phyloP scores from a whole-genome alignment of 1,140 invertebrate genomes.

The Eurosta solidaginis region DNA sequence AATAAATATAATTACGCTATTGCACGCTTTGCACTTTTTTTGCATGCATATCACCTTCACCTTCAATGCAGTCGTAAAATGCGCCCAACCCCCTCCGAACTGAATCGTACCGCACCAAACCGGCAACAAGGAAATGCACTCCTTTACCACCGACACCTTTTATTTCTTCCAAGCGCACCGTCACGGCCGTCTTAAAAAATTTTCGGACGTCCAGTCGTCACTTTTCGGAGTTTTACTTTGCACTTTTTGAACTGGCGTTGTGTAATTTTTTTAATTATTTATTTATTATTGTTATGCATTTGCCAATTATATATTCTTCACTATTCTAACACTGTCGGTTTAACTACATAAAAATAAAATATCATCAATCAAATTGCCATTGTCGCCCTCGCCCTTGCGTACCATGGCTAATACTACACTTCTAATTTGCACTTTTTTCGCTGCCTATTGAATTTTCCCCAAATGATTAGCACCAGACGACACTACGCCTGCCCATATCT shows the following conservation, averaged over 20 bases:
- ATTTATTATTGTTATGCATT: not conserved
- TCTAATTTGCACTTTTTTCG: constrained; percentile 1
- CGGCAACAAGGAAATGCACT: not conserved
- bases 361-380: not conserved
- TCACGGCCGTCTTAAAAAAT: constrained; percentile 1
- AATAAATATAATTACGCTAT: not conserved
- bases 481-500: not conserved
- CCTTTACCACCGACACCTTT: too few species aligned
- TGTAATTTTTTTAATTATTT: not conserved
- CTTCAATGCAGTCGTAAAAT: not conserved
- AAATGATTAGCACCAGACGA: not conserved
- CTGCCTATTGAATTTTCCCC: constrained; percentile 21
- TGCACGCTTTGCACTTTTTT: not conserved
- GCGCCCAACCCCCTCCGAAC: not conserved
- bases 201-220: not conserved
- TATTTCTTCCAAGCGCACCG: not conserved
- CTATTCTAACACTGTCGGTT: not conserved
- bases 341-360: not conserved
- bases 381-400: constrained; percentile 8
- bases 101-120: not conserved
- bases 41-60: not conserved
- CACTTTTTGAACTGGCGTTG: not conserved
- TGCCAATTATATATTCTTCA: not conserved
- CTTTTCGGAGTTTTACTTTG: not conserved
- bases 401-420: constrained; percentile 6